Percentiles rank a stretch among this genome's conserved stretches.
These are phyloP conservation scores for Bombus superbus DNA, from an alignment of 1,140 invertebrate genomes.

Conservation along the genomic window DNA sequence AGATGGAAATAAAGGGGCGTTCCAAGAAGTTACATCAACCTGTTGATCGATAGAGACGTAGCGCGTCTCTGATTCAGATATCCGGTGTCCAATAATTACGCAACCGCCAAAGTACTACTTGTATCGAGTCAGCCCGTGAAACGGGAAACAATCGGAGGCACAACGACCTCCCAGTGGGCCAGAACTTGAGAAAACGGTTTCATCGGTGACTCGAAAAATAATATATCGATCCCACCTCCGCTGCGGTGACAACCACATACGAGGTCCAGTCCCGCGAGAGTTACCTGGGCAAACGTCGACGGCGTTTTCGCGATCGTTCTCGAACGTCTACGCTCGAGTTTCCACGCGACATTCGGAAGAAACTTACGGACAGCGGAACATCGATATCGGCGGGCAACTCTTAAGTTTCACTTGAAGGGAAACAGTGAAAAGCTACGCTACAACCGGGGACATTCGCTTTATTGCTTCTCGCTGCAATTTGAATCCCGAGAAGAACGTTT, in stretches of 20 bases:
- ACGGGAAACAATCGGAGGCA: background rate
- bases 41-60: background rate
- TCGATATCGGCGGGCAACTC: conserved; percentile 49
- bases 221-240: conserved; percentile 41
- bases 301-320: conserved; percentile 54
- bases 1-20: background rate
- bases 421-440: conserved; percentile 16
- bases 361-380: conserved; percentile 45
- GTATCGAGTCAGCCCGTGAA: background rate
- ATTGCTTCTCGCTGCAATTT: background rate
- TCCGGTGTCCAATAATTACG: no score
- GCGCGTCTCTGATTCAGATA: no score
- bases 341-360: conserved; percentile 32
- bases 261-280: conserved; percentile 24
- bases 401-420: conserved; percentile 15
- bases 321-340: conserved; percentile 41
- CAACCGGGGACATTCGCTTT: background rate
- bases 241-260: conserved; percentile 28
- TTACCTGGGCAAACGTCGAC: conserved; percentile 53
- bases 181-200: background rate
- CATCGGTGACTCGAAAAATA: conserved; percentile 41
- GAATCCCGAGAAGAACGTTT: background rate
- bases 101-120: no score
- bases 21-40: background rate
- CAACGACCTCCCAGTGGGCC: background rate